These are phyloP conservation scores for Nomada ferruginata DNA, from an alignment of 2,888 invertebrate genomes.

Conservation along the genomic window DNA sequence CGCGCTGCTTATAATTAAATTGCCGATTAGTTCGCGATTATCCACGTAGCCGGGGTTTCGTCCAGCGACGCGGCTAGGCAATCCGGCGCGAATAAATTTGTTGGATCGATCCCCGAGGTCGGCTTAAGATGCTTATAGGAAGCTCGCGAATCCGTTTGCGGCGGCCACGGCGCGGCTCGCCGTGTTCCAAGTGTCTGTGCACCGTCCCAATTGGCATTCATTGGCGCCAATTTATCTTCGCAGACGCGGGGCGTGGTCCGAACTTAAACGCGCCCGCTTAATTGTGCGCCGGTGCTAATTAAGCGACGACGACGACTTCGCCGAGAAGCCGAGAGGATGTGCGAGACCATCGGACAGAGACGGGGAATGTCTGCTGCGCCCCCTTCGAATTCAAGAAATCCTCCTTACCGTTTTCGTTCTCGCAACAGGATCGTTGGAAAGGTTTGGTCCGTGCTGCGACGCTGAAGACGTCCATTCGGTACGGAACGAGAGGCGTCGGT, in stretches of 20 bases:
- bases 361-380: background rate
- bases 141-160: slow-evolving; percentile 54
- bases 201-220: slow-evolving; percentile 74
- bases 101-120: slow-evolving; percentile 51
- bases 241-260: slow-evolving; percentile 62
- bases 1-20: slow-evolving; percentile 51
- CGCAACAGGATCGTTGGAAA: background rate
- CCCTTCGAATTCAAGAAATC: slow-evolving; percentile 2
- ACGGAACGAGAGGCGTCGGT: background rate
- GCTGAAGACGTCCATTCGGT: background rate
- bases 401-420: background rate
- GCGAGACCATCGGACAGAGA: background rate
- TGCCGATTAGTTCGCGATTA: slow-evolving; percentile 58
- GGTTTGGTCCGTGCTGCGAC: background rate
- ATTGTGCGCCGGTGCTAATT: slow-evolving; percentile 75
- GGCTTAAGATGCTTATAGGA: slow-evolving; percentile 67
- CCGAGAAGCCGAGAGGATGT: slow-evolving; percentile 25
- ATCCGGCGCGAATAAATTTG: slow-evolving; percentile 65
- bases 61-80: slow-evolving; percentile 25
- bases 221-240: slow-evolving; percentile 74
- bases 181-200: slow-evolving; percentile 50
- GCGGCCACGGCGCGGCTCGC: slow-evolving; percentile 9
- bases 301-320: slow-evolving; percentile 67
- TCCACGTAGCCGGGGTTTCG: slow-evolving; percentile 48
- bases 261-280: slow-evolving; percentile 72